Evolutionary conservation across 2,113 vertebrate species (phyloP).

Genomic region (Coptodon rendalli): DNA sequence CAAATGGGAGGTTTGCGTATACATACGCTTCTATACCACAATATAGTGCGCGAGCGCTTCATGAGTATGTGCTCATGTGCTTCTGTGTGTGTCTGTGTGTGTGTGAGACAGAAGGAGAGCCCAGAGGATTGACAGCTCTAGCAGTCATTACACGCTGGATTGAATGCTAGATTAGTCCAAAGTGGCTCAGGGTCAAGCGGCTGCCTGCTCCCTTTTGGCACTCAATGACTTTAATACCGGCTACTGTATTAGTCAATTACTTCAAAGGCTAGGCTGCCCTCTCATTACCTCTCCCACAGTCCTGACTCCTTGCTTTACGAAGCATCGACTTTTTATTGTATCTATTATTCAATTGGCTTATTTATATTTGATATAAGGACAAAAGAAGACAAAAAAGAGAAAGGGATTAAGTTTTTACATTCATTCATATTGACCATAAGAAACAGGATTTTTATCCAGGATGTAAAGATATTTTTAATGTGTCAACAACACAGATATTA

Average conservation of each 20-base stretch:
- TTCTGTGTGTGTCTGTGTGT: neutral
- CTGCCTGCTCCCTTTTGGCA: conserved; percentile 99
- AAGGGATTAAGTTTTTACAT: neutral
- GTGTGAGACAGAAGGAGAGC: conserved; percentile 83
- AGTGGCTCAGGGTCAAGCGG: conserved; percentile 99
- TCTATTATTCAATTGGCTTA: conserved; percentile 37
- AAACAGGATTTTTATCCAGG: neutral
- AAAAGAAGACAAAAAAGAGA: neutral
- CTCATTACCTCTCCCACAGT: conserved; percentile 76
- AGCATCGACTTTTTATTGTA: conserved; percentile 41
- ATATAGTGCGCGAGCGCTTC: neutral
- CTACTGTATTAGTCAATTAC: conserved; percentile 99
- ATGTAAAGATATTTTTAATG: neutral
- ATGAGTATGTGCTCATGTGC: neutral
- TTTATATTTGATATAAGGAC: conserved; percentile 5
- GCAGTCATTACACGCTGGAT: conserved; percentile 99
- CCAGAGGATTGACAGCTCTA: conserved; percentile 96
- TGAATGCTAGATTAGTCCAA: conserved; percentile 99
- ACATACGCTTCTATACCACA: neutral
- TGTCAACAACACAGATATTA: neutral
- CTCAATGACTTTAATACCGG: conserved; percentile 99
- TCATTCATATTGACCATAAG: neutral
- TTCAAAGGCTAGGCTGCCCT: conserved; percentile 88
- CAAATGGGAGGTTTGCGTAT: neutral
- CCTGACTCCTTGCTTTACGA: conserved; percentile 26